Percentiles rank a stretch among this genome's conserved stretches.
Conservation (phyloP, 92 coral and sea anemone species). For the Porites lobata region DNA sequence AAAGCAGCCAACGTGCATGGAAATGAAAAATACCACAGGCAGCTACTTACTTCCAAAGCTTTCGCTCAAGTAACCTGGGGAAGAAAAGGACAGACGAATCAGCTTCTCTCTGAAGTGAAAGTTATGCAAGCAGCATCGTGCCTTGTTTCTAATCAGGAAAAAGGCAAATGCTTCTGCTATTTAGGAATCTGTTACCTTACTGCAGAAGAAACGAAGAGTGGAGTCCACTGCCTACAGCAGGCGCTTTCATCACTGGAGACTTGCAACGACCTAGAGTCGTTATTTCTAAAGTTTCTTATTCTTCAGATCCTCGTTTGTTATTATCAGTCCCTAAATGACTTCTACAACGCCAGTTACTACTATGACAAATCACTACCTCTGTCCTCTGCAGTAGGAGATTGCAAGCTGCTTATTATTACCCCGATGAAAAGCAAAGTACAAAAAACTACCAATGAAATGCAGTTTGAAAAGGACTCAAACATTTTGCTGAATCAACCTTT, state of each 20-base stretch:
- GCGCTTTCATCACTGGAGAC: neutral
- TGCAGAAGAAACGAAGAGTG: neutral
- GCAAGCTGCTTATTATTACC: too few relatives aligned
- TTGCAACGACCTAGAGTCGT: neutral
- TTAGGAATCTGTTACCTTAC: conserved; percentile 12
- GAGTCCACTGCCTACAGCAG: conserved; percentile 7
- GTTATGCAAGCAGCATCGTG: neutral
- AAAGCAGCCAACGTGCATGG: neutral
- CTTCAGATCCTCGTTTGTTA: neutral
- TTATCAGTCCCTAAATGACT: neutral
- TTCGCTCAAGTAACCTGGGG: neutral
- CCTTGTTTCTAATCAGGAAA: neutral
- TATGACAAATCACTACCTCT: too few relatives aligned
- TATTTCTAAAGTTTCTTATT: neutral
- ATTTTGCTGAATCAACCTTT: too few relatives aligned
- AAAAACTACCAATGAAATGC: too few relatives aligned
- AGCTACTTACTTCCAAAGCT: conserved; percentile 10
- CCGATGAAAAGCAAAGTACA: too few relatives aligned
- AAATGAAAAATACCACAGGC: neutral
- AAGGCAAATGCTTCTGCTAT: conserved; percentile 41
- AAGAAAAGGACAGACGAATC: neutral
- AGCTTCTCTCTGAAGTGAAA: neutral
- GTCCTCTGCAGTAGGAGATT: too few relatives aligned
- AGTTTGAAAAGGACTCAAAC: too few relatives aligned
- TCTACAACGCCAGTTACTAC: too few relatives aligned